Conservation (phyloP, 1,140 invertebrate species). For the Eupeodes corollae region DNA sequence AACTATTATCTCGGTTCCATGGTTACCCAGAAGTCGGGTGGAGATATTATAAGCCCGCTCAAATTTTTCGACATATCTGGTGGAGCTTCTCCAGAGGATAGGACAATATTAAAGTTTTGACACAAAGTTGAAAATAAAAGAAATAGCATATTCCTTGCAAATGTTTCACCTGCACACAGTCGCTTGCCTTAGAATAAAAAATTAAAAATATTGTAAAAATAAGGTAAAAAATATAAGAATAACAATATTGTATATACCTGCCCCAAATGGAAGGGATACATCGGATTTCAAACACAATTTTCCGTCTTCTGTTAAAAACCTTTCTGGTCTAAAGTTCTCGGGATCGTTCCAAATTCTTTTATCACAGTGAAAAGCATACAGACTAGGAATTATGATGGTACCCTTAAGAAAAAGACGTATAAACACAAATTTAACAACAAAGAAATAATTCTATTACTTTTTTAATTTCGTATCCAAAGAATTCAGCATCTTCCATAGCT, state of each 20-base stretch:
- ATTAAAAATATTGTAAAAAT: not conserved
- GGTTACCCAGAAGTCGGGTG: slow-evolving; percentile 36
- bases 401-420: slow-evolving; percentile 17
- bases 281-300: slow-evolving; percentile 27
- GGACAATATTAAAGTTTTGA: slow-evolving; percentile 48
- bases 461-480: slow-evolving; percentile 43
- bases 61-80: slow-evolving; percentile 29
- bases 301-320: slow-evolving; percentile 34
- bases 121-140: slow-evolving; percentile 48
- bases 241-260: slow-evolving; percentile 32
- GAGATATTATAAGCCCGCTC: slow-evolving; percentile 29
- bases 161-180: slow-evolving; percentile 61
- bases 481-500: slow-evolving; percentile 28
- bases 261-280: slow-evolving; percentile 46
- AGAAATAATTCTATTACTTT: slow-evolving; percentile 30
- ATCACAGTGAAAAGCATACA: slow-evolving; percentile 43
- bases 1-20: slow-evolving; percentile 10
- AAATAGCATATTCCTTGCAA: slow-evolving; percentile 55
- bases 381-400: slow-evolving; percentile 41
- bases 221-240: not conserved
- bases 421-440: not conserved
- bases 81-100: slow-evolving; percentile 28
- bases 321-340: slow-evolving; percentile 55
- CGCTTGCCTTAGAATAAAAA: slow-evolving; percentile 46
- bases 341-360: slow-evolving; percentile 55